A percentile compares a stretch with the other conserved stretches of the same genome.
Evolutionary conservation across 2,113 vertebrate species (phyloP).

Genomic region (Hydropotes inermis): DNA sequence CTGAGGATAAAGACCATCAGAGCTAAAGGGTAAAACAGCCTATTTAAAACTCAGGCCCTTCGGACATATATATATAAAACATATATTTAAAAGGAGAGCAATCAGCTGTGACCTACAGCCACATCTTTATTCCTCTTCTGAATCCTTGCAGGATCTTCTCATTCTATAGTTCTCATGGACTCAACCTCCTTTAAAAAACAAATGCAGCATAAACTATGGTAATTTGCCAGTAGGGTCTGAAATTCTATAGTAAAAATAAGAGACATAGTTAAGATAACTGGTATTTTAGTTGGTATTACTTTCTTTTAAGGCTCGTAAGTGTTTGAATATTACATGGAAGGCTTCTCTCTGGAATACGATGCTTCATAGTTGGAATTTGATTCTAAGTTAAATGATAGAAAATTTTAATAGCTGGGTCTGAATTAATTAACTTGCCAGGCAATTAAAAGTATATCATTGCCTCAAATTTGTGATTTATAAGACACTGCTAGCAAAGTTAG

Average conservation of each 20-base stretch:
- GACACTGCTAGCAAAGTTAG: neutral
- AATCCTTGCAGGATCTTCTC: neutral
- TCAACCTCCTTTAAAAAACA: neutral
- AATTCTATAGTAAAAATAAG: neutral
- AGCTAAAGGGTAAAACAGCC: neutral
- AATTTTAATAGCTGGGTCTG: neutral
- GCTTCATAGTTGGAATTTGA: neutral
- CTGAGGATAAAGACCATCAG: neutral
- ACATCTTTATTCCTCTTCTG: neutral
- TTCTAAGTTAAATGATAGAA: conserved; percentile 4
- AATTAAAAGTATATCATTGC: neutral
- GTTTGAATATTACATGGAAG: neutral
- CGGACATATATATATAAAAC: neutral
- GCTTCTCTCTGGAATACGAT: neutral
- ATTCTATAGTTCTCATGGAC: neutral
- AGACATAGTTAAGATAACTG: neutral
- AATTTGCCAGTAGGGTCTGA: neutral
- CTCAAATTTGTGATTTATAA: conserved; percentile 23
- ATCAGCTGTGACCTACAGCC: neutral
- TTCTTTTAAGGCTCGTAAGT: neutral
- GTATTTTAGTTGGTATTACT: neutral
- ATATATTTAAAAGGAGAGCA: neutral
- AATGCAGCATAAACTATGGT: neutral
- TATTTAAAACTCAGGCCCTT: neutral
- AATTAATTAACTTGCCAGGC: conserved; percentile 33